Conservation (phyloP, 2,113 vertebrate species). For the Pholis gunnellus region DNA sequence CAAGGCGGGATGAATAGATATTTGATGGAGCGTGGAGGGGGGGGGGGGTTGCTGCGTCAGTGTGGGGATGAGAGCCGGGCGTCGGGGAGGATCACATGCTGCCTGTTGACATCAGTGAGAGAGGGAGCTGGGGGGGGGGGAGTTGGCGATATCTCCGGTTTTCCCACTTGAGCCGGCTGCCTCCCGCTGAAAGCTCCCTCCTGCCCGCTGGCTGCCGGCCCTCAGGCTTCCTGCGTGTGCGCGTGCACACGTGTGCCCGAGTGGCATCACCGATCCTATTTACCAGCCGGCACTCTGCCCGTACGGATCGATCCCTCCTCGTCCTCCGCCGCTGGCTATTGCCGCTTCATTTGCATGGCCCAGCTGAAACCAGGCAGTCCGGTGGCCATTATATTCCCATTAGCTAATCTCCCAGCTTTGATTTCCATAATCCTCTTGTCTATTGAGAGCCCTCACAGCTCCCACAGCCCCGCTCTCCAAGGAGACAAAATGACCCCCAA, state of each 20-base stretch:
- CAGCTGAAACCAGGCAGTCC: constrained; percentile 72
- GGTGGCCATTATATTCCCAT: constrained; percentile 83
- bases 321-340: constrained; percentile 35
- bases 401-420: constrained; percentile 85
- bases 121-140: constrained; percentile 26
- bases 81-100: constrained; percentile 58
- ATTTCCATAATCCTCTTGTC: constrained; percentile 84
- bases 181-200: constrained; percentile 73
- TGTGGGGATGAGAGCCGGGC: constrained; percentile 59
- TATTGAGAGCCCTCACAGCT: constrained; percentile 79
- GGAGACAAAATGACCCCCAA: constrained; percentile 38
- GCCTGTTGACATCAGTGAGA: constrained; percentile 80
- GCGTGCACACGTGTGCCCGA: constrained; percentile 3
- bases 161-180: constrained; percentile 55
- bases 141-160: constrained; percentile 63
- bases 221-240: constrained; percentile 19
- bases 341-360: constrained; percentile 78
- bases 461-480: constrained; percentile 59
- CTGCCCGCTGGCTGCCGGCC: constrained; percentile 65
- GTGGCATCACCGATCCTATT: constrained; percentile 5
- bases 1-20: constrained; percentile 61
- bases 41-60: constrained; percentile 43
- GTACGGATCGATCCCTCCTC: constrained; percentile 64
- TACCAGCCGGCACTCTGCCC: constrained; percentile 46
- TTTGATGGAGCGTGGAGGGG: constrained; percentile 62